Conservation (phyloP, 2,888 invertebrate genomes). For the Agrenia bidenticulata region DNA sequence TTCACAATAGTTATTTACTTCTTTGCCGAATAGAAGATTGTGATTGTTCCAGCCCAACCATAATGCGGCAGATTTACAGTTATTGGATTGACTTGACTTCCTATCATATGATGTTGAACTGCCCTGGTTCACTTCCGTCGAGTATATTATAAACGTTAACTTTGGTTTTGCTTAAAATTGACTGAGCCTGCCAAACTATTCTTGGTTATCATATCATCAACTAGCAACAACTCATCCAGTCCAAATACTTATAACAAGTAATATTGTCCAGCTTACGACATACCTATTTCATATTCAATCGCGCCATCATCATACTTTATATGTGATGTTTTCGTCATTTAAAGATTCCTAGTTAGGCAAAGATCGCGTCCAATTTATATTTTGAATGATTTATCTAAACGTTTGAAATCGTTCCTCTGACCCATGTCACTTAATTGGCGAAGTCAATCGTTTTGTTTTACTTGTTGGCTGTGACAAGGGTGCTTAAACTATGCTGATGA, state of each 20-base stretch:
- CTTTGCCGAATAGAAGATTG: background rate
- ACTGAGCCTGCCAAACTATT: constrained; percentile 5
- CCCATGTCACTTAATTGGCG: background rate
- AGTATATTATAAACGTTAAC: background rate
- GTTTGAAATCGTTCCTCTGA: too few species aligned
- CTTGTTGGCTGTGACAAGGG: constrained; percentile 2
- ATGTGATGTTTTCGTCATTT: background rate
- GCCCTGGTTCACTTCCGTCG: background rate
- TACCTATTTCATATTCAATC: constrained; percentile 16
- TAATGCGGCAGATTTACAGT: too few species aligned
- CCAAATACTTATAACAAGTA: background rate
- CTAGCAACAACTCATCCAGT: constrained; percentile 18
- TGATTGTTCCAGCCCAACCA: too few species aligned
- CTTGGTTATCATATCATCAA: constrained; percentile 9
- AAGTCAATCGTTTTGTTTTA: constrained; percentile 9
- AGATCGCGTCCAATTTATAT: background rate
- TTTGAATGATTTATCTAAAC: background rate
- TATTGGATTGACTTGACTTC: too few species aligned
- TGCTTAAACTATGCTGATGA: constrained; percentile 3
- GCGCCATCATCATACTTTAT: constrained; percentile 1
- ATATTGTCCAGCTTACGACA: constrained; percentile 22
- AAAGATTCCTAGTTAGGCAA: too few species aligned
- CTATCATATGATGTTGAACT: too few species aligned
- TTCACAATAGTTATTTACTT: background rate
- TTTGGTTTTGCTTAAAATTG: constrained; percentile 13